Evolutionary conservation across 2,888 invertebrate genomes (phyloP), one percentile per base, ranked within the genome.

Genomic region (Lamellibrachia columna): DNA sequence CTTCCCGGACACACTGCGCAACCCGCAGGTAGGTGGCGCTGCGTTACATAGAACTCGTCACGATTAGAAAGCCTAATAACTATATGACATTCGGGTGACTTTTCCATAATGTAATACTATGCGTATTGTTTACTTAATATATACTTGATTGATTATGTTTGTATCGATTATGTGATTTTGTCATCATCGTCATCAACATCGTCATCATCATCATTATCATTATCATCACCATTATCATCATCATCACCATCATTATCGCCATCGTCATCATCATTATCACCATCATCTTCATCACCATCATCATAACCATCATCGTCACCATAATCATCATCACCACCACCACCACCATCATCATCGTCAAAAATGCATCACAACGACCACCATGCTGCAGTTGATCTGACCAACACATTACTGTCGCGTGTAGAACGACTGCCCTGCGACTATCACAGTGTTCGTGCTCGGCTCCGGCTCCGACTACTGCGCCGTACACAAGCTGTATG

Each of bases 291-390:
- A 40, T 9, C 52, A 53, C 11, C 52, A 52, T 93, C 22, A 53
- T 75, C 40, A 52, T 15, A 11, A 52, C 6, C 58, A 58, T 40
- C 55, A 92, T 60, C 53, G 91, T 28, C 91, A 91, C 53, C 53
- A 91, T 55, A 90, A 92, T 75, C 52, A 92, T 90, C 52, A 92
- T 52, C 2, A 92, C 52, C 52, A 92, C 22, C 7, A 92, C 60
- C 52, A 92, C 91, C 75, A 91, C 6, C 52, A 92, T 92, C 58
- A 92, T 92, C 91, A 92, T 91, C 60, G 91, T 91, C 91, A 90
- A 0, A 75, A 92, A 40, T 9, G 7, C 52, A 91, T 3, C 52
- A 91, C 15, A n/a, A 91, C 15, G 52, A 91, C 52, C 52, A 91
- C 52, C 52, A 91, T 92, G 92, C 9, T 75, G 75, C 6, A 75